These are phyloP conservation scores for Parasteatoda tepidariorum DNA, from an alignment of 1,140 invertebrate species.

Conservation along the genomic window DNA sequence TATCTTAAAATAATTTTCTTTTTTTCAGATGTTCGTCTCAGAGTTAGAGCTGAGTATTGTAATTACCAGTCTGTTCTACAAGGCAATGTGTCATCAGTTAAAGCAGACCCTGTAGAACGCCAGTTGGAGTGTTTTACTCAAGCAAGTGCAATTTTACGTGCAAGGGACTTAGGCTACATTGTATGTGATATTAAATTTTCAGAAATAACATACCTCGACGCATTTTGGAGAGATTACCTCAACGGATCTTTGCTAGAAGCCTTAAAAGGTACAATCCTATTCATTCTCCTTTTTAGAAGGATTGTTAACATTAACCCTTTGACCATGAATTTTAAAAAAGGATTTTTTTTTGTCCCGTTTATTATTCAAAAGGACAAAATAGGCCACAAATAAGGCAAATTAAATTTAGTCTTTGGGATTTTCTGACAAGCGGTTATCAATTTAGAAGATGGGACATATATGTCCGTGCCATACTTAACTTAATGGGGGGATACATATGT, in stretches of 20 bases:
- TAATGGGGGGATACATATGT: too few species aligned
- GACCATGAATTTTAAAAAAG: too few species aligned
- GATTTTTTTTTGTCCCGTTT: too few species aligned
- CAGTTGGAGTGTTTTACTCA: slow-evolving; percentile 68
- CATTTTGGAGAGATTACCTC: slow-evolving; percentile 69
- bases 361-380: too few species aligned
- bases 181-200: slow-evolving; percentile 69
- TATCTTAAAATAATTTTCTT: background rate
- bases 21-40: slow-evolving; percentile 60
- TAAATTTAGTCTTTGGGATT: too few species aligned
- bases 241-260: slow-evolving; percentile 68
- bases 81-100: slow-evolving; percentile 66
- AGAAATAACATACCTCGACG: slow-evolving; percentile 68
- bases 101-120: slow-evolving; percentile 65
- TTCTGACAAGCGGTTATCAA: too few species aligned
- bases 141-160: slow-evolving; percentile 67
- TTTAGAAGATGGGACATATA: too few species aligned
- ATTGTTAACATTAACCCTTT: too few species aligned
- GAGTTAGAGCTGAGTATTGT: slow-evolving; percentile 62
- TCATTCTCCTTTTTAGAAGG: too few species aligned
- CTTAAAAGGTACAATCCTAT: slow-evolving; percentile 66
- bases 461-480: too few species aligned
- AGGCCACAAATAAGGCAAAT: too few species aligned
- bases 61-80: slow-evolving; percentile 65
- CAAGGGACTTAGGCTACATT: slow-evolving; percentile 67